Evolutionary conservation across 92 coral and sea anemone species (phyloP), one percentile per base, ranked within the genome.

Genomic region (Diadumene lineata): DNA sequence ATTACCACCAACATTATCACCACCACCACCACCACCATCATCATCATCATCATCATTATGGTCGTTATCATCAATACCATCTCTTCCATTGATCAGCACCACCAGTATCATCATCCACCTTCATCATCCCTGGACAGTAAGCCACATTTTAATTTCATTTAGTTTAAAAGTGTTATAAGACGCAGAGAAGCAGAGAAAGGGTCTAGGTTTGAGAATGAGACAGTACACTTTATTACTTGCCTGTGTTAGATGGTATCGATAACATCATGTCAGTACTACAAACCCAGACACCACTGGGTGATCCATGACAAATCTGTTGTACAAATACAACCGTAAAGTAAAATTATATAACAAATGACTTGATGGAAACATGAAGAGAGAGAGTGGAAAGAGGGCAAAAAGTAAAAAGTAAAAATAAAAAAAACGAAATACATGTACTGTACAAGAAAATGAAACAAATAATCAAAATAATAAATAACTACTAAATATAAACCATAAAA

Each of bases 191-290:
- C n/a, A n/a, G n/a, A n/a, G n/a, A n/a, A n/a, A n/a, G n/a, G n/a
- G n/a, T n/a, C n/a, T n/a, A n/a, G n/a, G n/a, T n/a, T n/a, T n/a
- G n/a, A n/a, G n/a, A n/a, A n/a, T n/a, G n/a, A n/a, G n/a, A n/a
- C n/a, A n/a, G n/a, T n/a, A n/a, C n/a, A n/a, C n/a, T n/a, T n/a
- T n/a, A n/a, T n/a, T 15, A 64, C 85, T 8, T 76, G 92, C 98
- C 73, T 80, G 91, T 81, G 10, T 64, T 69, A 15, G 97, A 80
- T 33, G 88, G 76, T 1, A 94, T 79, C 27, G 92, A 69, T 34
- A 94, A 72, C 78, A 94, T 88, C 97, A 91, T 91, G 60, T 94
- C 98, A 6, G 98, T 94, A 61, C 98, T 94, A 71, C 97, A 92
- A 23, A 92, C 93, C 98, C 98, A 93, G 19, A 93, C 96, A 30